A percentile compares a stretch with the other conserved stretches of the same genome.
These are phyloP conservation scores for Spodoptera frugiperda DNA, from an alignment of 1,140 invertebrate species.

Conservation along the genomic window DNA sequence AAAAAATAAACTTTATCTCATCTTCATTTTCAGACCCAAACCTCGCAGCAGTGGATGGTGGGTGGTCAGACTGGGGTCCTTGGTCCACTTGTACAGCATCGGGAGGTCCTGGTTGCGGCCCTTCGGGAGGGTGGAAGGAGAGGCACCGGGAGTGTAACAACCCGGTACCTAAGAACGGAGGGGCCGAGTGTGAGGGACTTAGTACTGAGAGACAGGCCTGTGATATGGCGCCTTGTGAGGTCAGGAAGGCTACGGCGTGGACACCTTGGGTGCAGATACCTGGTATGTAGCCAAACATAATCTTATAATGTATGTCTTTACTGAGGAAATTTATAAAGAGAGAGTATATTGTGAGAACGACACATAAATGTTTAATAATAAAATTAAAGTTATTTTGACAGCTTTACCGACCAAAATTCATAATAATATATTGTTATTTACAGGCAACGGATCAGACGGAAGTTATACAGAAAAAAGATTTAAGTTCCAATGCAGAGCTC, in stretches of 20 bases:
- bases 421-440: constrained; percentile 51
- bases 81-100: constrained; percentile 89
- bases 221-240: constrained; percentile 89
- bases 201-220: constrained; percentile 89
- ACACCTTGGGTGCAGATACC: constrained; percentile 90
- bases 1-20: too few relatives aligned
- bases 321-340: too few relatives aligned
- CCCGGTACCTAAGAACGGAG: constrained; percentile 78
- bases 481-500: constrained; percentile 92
- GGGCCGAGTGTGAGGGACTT: constrained; percentile 88
- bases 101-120: constrained; percentile 83
- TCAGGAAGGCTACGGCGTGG: constrained; percentile 90
- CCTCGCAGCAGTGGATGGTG: constrained; percentile 89
- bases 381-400: too few relatives aligned
- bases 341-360: too few relatives aligned
- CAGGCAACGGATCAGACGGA: constrained; percentile 81
- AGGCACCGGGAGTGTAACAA: constrained; percentile 66
- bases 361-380: too few relatives aligned
- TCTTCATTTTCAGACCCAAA: constrained; percentile 73
- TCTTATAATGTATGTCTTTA: too few relatives aligned
- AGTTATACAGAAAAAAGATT: constrained; percentile 91
- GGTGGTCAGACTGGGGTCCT: constrained; percentile 91
- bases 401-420: background rate
- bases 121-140: constrained; percentile 77
- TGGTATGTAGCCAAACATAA: constrained; percentile 58